phyloP scores from a whole-genome alignment of 2,113 vertebrate species.

The Crotalus viridis region DNA sequence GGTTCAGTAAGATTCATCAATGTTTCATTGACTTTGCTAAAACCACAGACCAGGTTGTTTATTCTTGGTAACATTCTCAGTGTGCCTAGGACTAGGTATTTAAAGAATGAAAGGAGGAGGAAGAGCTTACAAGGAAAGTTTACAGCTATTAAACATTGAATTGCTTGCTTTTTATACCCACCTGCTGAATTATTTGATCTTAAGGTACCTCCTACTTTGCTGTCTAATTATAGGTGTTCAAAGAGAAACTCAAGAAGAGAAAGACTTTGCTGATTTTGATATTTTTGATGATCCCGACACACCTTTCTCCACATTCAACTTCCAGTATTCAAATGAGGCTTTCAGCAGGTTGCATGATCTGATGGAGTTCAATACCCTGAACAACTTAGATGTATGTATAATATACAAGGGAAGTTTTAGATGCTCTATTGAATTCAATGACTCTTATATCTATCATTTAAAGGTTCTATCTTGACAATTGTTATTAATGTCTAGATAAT shows the following conservation, averaged over 20 bases:
- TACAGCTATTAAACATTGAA: background rate
- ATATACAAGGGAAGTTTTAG: background rate
- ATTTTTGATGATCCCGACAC: slow-evolving; percentile 93
- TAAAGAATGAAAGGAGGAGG: background rate
- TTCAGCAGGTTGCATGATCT: slow-evolving; percentile 90
- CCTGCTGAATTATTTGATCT: background rate
- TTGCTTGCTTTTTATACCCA: no score
- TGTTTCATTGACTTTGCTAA: background rate
- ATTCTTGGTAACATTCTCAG: background rate
- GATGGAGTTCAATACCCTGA: slow-evolving; percentile 98
- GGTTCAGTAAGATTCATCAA: background rate
- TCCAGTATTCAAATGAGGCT: slow-evolving; percentile 91
- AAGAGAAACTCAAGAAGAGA: slow-evolving; percentile 87
- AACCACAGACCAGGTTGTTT: background rate
- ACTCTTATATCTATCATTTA: background rate
- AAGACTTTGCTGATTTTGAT: slow-evolving; percentile 92
- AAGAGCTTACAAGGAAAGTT: background rate
- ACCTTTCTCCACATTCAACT: slow-evolving; percentile 96
- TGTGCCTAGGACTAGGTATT: background rate
- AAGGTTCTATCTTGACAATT: background rate
- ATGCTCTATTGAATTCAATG: background rate
- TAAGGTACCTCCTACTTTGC: background rate
- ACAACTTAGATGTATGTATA: slow-evolving; percentile 88
- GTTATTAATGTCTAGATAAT: background rate
- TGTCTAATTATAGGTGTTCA: slow-evolving; percentile 76